Evolutionary conservation across 2,113 vertebrate species (phyloP).

Genomic region (Columba livia): DNA sequence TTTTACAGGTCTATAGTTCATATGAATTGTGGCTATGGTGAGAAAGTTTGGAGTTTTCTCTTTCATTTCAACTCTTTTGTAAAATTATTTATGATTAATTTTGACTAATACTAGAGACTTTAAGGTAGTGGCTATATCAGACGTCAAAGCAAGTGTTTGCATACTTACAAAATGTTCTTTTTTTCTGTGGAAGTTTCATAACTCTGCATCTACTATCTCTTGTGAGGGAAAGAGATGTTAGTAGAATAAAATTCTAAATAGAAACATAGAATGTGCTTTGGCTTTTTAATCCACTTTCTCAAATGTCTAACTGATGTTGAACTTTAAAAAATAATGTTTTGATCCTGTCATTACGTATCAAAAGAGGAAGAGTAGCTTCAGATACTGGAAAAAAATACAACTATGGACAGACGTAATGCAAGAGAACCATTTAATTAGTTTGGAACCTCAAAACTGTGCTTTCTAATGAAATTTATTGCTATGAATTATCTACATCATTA

Average conservation of each 20-base stretch:
- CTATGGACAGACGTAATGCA: background rate
- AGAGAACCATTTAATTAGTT: background rate
- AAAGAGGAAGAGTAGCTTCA: background rate
- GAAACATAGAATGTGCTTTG: background rate
- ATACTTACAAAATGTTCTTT: background rate
- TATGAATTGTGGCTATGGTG: accelerated
- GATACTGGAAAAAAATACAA: background rate
- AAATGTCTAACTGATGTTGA: background rate
- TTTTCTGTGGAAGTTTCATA: background rate
- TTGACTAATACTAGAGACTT: background rate
- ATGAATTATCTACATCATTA: background rate
- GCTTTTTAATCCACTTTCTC: background rate
- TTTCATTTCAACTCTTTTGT: background rate
- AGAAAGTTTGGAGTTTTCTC: background rate
- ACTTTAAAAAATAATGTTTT: background rate
- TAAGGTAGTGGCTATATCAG: background rate
- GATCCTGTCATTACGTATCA: background rate
- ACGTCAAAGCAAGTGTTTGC: background rate
- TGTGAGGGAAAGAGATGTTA: background rate
- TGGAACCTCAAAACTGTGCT: background rate
- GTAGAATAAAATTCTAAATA: background rate
- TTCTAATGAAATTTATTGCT: background rate
- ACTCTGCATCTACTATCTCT: background rate
- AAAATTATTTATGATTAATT: background rate
- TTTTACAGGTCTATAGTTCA: background rate